A percentile compares a stretch with the other conserved stretches of the same genome.
Conservation (phyloP, 2,797 vertebrate species). For the Enteromius argenteus region DNA sequence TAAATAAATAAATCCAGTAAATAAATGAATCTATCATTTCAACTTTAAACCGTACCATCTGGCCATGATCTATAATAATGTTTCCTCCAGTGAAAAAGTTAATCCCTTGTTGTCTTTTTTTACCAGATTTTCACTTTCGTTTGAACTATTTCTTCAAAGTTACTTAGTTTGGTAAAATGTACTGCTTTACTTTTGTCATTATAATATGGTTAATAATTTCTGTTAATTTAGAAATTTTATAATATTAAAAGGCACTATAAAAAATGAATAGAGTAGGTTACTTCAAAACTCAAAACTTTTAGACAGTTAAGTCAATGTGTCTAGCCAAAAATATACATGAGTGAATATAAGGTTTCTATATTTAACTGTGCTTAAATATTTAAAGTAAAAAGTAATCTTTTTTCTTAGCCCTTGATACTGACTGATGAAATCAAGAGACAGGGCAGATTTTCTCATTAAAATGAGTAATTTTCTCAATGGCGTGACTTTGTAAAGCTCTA, state of each 20-base stretch:
- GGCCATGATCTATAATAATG: neutral
- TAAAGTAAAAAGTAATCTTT: conserved; percentile 15
- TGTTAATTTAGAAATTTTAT: neutral
- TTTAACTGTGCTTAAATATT: conserved; percentile 22
- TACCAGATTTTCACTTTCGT: neutral
- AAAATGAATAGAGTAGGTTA: neutral
- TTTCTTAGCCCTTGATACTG: conserved; percentile 15
- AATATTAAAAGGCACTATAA: neutral
- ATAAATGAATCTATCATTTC: neutral
- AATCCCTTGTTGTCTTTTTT: neutral
- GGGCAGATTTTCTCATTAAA: conserved; percentile 19
- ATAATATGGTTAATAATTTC: neutral
- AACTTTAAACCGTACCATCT: neutral
- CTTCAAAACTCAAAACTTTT: neutral
- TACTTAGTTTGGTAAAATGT: neutral
- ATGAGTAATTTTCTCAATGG: conserved; percentile 15
- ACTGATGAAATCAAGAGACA: conserved; percentile 1
- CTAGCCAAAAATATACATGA: neutral
- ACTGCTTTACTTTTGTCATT: neutral
- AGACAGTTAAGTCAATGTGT: neutral
- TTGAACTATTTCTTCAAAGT: neutral
- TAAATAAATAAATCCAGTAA: neutral
- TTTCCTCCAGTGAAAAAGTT: neutral
- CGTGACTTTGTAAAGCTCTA: conserved; percentile 17
- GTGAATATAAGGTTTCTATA: conserved; percentile 2